Conservation (phyloP, 2,888 invertebrate genomes). For the Sarcophaga variegata region DNA sequence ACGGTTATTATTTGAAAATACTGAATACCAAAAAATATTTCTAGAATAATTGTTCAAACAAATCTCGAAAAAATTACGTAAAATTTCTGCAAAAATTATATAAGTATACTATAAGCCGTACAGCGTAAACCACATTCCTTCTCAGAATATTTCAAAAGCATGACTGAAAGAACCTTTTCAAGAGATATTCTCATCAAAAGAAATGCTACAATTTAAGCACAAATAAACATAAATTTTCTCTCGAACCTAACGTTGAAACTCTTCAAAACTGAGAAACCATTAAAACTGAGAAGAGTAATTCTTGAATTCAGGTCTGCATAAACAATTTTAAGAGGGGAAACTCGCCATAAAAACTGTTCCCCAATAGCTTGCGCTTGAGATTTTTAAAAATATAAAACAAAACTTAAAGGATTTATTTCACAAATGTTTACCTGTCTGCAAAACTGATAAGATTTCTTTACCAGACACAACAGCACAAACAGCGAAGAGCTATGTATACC, state of each 20-base stretch:
- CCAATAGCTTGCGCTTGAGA: conserved; percentile 21
- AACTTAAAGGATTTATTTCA: conserved; percentile 55
- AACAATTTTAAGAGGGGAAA: conserved; percentile 14
- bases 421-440: conserved; percentile 44
- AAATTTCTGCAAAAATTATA: not conserved
- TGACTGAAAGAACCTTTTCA: not conserved
- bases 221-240: conserved; percentile 4
- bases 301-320: conserved; percentile 20
- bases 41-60: too few relatives aligned
- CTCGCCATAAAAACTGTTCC: conserved; percentile 57
- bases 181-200: not conserved
- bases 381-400: not conserved
- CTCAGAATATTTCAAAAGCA: not conserved
- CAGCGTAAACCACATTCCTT: not conserved
- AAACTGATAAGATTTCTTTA: conserved; percentile 54
- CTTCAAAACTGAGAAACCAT: not conserved
- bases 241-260: not conserved
- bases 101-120: not conserved
- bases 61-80: not conserved
- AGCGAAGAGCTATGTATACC: conserved; percentile 68
- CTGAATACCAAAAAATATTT: too few relatives aligned
- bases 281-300: not conserved
- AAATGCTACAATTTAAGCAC: not conserved
- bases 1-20: too few relatives aligned
- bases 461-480: not conserved